phyloP scores from a whole-genome alignment of 2,888 invertebrate genomes.

The Dryocosmus kuriphilus region DNA sequence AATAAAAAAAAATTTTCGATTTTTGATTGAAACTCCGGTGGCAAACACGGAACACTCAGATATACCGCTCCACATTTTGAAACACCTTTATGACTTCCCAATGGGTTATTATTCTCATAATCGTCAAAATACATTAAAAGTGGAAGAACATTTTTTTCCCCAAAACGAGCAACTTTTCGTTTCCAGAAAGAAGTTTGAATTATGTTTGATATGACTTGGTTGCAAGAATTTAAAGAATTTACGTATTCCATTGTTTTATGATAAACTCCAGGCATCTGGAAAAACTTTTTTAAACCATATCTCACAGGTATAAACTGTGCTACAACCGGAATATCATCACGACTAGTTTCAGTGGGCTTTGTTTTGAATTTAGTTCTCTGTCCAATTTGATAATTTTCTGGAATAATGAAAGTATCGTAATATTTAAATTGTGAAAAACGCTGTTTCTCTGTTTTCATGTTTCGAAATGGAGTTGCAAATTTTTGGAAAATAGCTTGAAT shows the following conservation, averaged over 20 bases:
- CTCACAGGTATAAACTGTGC: conserved; percentile 51
- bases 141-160: conserved; percentile 52
- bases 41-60: too few species aligned
- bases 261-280: conserved; percentile 45
- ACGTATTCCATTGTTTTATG: conserved; percentile 47
- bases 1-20: too few species aligned
- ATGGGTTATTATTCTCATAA: too few species aligned
- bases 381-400: conserved; percentile 44
- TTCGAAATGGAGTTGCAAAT: conserved; percentile 19
- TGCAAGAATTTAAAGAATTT: conserved; percentile 15
- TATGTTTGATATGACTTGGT: conserved; percentile 43
- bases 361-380: conserved; percentile 47
- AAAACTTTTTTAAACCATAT: conserved; percentile 51
- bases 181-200: conserved; percentile 46
- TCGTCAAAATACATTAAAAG: conserved; percentile 53
- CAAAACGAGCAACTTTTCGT: conserved; percentile 34
- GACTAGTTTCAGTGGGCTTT: conserved; percentile 34
- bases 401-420: conserved; percentile 46
- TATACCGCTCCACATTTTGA: too few species aligned
- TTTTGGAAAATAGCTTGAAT: too few species aligned
- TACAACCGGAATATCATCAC: conserved; percentile 41
- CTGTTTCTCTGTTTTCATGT: conserved; percentile 44
- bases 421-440: conserved; percentile 47
- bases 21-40: too few species aligned
- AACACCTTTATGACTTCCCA: too few species aligned